Evolutionary conservation across 2,888 invertebrate species (phyloP).

Genomic region (Pardosa pseudoannulata): DNA sequence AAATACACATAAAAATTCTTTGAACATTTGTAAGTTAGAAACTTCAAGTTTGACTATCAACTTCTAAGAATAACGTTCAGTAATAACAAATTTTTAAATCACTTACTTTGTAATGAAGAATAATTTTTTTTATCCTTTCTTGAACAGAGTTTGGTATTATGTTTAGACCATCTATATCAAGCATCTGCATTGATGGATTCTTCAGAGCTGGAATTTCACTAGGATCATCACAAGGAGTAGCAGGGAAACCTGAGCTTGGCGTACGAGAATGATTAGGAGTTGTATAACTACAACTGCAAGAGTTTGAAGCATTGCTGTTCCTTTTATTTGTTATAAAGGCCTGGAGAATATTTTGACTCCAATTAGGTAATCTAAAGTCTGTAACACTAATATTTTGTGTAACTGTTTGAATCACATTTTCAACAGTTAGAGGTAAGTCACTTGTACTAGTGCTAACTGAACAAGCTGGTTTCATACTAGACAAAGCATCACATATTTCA

Average conservation of each 20-base stretch:
- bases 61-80: no score
- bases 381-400: conserved; percentile 9
- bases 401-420: conserved; percentile 22
- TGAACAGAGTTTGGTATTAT: conserved; percentile 85
- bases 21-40: no score
- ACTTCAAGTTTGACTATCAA: no score
- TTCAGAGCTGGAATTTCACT: conserved; percentile 59
- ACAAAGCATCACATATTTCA: neutral
- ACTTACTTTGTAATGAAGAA: conserved; percentile 86
- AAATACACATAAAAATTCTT: no score
- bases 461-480: conserved; percentile 28
- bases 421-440: conserved; percentile 73
- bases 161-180: conserved; percentile 86
- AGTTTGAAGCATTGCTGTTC: conserved; percentile 39
- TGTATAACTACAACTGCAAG: conserved; percentile 55
- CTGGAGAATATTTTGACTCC: conserved; percentile 44
- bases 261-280: conserved; percentile 80
- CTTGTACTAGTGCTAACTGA: conserved; percentile 77
- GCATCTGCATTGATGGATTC: conserved; percentile 57
- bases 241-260: conserved; percentile 81
- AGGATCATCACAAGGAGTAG: conserved; percentile 80
- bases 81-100: no score
- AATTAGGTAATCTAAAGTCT: conserved; percentile 20
- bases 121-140: conserved; percentile 87
- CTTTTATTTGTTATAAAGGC: conserved; percentile 32